Conservation (phyloP, 2,113 vertebrate genomes). For the Tympanuchus pallidicinctus region DNA sequence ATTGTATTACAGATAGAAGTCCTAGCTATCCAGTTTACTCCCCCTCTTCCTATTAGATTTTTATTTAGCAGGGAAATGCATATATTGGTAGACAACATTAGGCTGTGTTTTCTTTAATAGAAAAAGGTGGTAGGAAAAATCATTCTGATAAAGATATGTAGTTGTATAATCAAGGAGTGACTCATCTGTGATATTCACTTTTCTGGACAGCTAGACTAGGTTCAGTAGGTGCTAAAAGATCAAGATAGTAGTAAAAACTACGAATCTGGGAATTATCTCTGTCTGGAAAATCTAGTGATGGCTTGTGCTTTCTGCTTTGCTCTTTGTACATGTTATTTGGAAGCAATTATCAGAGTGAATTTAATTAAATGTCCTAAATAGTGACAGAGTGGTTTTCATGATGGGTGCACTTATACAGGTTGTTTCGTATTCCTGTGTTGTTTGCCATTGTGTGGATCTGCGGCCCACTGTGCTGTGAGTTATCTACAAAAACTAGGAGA, state of each 20-base stretch:
- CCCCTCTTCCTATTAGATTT: neutral
- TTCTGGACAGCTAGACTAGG: neutral
- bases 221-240: neutral
- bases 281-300: neutral
- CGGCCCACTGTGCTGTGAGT: neutral
- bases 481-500: neutral
- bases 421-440: neutral
- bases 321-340: neutral
- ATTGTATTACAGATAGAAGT: too few species aligned
- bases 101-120: neutral
- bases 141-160: neutral
- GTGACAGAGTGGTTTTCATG: neutral
- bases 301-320: neutral
- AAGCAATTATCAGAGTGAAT: slow-evolving; percentile 28
- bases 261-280: neutral
- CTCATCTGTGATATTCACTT: neutral
- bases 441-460: neutral
- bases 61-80: neutral
- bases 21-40: neutral
- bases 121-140: neutral
- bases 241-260: neutral
- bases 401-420: neutral
- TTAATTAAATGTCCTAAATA: slow-evolving; percentile 5
- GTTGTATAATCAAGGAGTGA: neutral
- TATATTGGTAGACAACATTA: neutral